Conservation (phyloP, 1,140 invertebrate species). For the Steinernema feltiae region DNA sequence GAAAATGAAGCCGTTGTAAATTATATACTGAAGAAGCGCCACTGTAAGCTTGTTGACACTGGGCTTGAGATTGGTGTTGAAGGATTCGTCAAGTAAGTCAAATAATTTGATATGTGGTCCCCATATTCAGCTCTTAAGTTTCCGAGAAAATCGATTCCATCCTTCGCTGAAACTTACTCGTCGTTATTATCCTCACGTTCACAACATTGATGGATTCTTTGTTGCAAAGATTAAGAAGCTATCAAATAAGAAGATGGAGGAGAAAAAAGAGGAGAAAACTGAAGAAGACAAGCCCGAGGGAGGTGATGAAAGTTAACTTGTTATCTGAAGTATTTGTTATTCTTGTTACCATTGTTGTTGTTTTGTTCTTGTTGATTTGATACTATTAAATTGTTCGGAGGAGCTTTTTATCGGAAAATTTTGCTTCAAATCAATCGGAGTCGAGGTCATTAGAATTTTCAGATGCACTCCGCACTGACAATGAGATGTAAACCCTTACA, state of each 20-base stretch:
- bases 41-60: slow-evolving; percentile 84
- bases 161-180: slow-evolving; percentile 79
- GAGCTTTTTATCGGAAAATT: too few species aligned
- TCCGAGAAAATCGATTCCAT: slow-evolving; percentile 70
- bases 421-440: too few species aligned
- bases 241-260: slow-evolving; percentile 44
- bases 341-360: not conserved
- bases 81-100: slow-evolving; percentile 75
- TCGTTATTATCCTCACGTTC: slow-evolving; percentile 91
- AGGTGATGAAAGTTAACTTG: not conserved
- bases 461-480: too few species aligned
- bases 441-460: too few species aligned
- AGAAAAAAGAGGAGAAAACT: not conserved
- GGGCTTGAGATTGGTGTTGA: slow-evolving; percentile 89
- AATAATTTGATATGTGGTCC: slow-evolving; percentile 14
- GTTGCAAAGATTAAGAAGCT: slow-evolving; percentile 77
- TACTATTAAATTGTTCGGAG: too few species aligned
- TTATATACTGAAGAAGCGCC: slow-evolving; percentile 84
- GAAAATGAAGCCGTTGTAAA: slow-evolving; percentile 97
- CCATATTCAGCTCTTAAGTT: slow-evolving; percentile 61
- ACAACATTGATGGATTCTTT: slow-evolving; percentile 99
- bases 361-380: slow-evolving; percentile 5
- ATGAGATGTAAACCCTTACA: too few species aligned
- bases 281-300: not conserved
- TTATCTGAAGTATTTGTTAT: not conserved